Evolutionary conservation across 2,888 invertebrate genomes (phyloP).

Genomic region (Sthenelais limicola): DNA sequence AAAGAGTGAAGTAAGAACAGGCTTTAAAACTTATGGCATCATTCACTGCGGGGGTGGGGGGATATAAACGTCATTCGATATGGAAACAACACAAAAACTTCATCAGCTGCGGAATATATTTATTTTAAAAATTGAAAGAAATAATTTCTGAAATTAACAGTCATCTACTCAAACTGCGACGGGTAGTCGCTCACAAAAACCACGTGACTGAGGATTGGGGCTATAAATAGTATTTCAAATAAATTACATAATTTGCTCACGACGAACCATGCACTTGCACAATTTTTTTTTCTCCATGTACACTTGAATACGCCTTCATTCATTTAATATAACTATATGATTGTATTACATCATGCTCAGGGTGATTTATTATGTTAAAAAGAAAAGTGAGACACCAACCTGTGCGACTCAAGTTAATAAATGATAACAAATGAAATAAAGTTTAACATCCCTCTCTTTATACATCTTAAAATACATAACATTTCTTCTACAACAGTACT

Average conservation of each 20-base stretch:
- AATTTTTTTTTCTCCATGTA: too few relatives aligned
- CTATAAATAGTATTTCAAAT: slow-evolving; percentile 31
- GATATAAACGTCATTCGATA: too few relatives aligned
- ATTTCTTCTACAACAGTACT: too few relatives aligned
- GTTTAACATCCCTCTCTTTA: slow-evolving; percentile 5
- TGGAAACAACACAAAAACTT: too few relatives aligned
- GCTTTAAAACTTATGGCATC: too few relatives aligned
- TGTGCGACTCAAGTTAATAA: slow-evolving; percentile 1
- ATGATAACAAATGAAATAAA: slow-evolving; percentile 10
- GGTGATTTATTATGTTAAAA: slow-evolving; percentile 32
- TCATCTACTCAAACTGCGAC: slow-evolving; percentile 14
- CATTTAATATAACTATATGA: too few relatives aligned
- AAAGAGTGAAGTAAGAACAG: too few relatives aligned
- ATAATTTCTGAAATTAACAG: slow-evolving; percentile 1
- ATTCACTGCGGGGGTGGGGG: too few relatives aligned
- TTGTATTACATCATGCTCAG: too few relatives aligned
- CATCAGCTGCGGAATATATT: slow-evolving; percentile 32
- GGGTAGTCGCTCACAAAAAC: not conserved
- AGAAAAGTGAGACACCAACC: slow-evolving; percentile 12
- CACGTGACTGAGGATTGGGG: not conserved
- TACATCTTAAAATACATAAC: not conserved
- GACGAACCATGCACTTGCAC: slow-evolving; percentile 22
- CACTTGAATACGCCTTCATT: too few relatives aligned
- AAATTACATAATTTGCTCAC: slow-evolving; percentile 30
- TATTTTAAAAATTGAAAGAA: slow-evolving; percentile 30